phyloP scores from a whole-genome alignment of 2,113 vertebrate species.

The Archilochus colubris region DNA sequence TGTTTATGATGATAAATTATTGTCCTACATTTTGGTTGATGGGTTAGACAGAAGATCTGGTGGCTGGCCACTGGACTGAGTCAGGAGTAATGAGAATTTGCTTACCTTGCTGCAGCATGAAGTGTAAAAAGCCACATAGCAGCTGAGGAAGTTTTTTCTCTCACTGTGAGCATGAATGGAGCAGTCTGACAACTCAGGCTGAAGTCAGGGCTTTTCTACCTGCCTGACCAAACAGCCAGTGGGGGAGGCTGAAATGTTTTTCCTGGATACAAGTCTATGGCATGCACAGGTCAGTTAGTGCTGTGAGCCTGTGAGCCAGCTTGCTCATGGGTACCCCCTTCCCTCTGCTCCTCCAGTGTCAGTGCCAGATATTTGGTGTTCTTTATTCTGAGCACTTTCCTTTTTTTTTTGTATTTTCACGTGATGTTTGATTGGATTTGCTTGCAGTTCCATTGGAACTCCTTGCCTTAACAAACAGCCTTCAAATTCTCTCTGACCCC shows the following conservation, averaged over 20 bases:
- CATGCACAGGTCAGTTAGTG: neutral
- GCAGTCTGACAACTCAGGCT: neutral
- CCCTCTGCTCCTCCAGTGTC: neutral
- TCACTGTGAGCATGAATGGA: accelerated
- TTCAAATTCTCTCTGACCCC: neutral
- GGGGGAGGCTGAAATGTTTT: neutral
- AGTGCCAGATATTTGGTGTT: neutral
- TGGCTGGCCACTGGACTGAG: neutral
- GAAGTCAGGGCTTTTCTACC: neutral
- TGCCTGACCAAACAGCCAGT: neutral
- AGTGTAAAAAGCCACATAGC: neutral
- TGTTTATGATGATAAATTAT: conserved; percentile 10
- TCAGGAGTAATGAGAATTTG: neutral
- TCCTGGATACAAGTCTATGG: neutral
- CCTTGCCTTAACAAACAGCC: neutral
- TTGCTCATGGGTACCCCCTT: neutral
- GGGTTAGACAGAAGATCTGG: neutral
- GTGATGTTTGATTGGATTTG: neutral
- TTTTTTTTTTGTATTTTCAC: no score
- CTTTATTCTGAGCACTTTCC: neutral
- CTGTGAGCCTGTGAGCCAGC: neutral
- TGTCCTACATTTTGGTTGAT: neutral
- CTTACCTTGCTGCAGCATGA: neutral
- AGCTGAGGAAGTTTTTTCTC: neutral
- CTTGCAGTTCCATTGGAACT: neutral